Base-by-base conservation (phyloP, 2,888 invertebrate genomes). In the Zelleria hepariella region DNA sequence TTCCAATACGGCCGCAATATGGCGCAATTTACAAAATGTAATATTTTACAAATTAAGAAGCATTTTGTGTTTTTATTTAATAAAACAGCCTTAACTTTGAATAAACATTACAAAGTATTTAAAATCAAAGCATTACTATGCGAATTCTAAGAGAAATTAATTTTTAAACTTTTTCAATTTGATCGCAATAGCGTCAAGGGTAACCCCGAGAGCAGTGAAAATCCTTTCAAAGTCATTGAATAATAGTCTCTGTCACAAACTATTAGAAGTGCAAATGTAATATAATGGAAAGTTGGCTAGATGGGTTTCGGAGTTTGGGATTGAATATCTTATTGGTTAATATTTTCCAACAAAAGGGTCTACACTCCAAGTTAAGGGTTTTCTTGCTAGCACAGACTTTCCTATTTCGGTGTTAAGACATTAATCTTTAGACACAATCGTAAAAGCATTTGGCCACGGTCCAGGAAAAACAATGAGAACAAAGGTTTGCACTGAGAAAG, bases 401-500 rank as follows among this genome's bases (percentile, higher is more conserved):
- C 32, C 32, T 76, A 64, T 62, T 66, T 71, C 69, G 42, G 59
- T 60, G 58, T 76, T 71, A 69, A 75, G 73, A 74, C 80, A 83
- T 82, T 77, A 78, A 82, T 81, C 79, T 78, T 70, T 65, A 49
- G 64, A 67, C 68, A 42, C 67, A 75, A 73, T 74, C 72, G 72
- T 74, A 74, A 74, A 78, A 69, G 78, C 79, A 81, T 83, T 83
- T 83, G 82, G 82, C 77, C 60, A 59, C 7, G 61, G 51, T 73
- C 84, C 83, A 82, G 78, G 67, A 66, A 73, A 78, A 82, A 80
- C 80, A 75, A 80, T 78, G 72, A 75, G 72, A 71, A 62, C 66
- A 66, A 69, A 73, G 68, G 68, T 47, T 47, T 6, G 67, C 72
- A 68, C 67, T 60, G 62, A 69, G 72, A 75, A 76, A 74, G 75